These are phyloP conservation scores for Kryptopterus vitreolus DNA, from an alignment of 2,797 vertebrate species.

Conservation along the genomic window DNA sequence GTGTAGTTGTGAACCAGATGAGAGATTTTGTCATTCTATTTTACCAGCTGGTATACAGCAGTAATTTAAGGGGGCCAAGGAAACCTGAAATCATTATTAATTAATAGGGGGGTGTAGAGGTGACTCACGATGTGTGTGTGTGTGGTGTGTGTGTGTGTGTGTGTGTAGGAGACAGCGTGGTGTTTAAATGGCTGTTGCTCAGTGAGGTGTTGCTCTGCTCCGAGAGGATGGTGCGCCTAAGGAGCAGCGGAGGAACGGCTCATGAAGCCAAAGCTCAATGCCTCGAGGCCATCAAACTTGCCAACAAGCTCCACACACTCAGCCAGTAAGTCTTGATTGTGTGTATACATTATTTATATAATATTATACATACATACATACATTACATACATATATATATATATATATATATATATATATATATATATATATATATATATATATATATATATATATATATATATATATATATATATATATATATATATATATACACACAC, in stretches of 20 bases:
- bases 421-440: too few relatives aligned
- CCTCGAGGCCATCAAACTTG: constrained; percentile 85
- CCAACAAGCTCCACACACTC: constrained; percentile 82
- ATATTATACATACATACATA: too few relatives aligned
- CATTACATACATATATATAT: too few relatives aligned
- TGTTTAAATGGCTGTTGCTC: constrained; percentile 91
- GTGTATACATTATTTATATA: too few relatives aligned
- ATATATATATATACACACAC: too few relatives aligned
- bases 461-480: too few relatives aligned
- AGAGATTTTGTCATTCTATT: not conserved
- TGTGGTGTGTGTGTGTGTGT: constrained; percentile 12
- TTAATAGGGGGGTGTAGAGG: too few relatives aligned
- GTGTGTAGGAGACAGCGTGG: constrained; percentile 79
- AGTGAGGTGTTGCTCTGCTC: constrained; percentile 82
- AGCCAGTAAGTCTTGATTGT: constrained; percentile 72
- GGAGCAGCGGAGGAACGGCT: constrained; percentile 74
- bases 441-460: too few relatives aligned
- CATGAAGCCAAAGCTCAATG: constrained; percentile 88
- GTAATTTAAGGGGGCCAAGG: not conserved
- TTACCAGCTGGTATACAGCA: too few relatives aligned
- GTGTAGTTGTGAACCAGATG: not conserved
- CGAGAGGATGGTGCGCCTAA: constrained; percentile 73
- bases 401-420: too few relatives aligned
- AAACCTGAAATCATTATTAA: too few relatives aligned
- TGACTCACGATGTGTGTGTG: not conserved